Evolutionary conservation across 2,797 vertebrate genomes (phyloP).

Genomic region (Ispidina picta): DNA sequence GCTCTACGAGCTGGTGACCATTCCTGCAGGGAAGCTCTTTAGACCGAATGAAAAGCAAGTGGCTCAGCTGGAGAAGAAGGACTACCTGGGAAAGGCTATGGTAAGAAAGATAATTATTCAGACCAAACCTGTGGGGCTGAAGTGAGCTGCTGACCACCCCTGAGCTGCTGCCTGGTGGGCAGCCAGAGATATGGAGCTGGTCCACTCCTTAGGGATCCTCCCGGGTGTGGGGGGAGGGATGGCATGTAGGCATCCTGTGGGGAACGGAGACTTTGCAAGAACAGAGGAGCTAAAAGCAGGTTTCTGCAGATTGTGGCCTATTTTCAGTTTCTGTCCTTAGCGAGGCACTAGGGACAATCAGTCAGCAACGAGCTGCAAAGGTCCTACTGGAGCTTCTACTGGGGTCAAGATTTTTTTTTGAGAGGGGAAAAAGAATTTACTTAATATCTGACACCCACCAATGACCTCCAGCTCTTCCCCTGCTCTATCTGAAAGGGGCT

Average conservation of each 20-base stretch:
- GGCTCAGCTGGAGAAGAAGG: slow-evolving; percentile 94
- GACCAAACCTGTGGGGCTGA: background rate
- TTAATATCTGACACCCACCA: background rate
- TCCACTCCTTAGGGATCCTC: background rate
- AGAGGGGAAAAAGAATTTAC: background rate
- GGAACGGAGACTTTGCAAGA: background rate
- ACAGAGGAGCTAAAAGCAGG: background rate
- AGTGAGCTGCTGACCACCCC: background rate
- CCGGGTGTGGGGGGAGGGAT: background rate
- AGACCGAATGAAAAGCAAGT: slow-evolving; percentile 93
- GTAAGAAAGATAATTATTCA: slow-evolving; percentile 71
- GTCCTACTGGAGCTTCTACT: background rate
- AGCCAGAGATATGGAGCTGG: background rate
- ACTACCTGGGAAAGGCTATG: slow-evolving; percentile 95
- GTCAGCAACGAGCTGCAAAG: background rate
- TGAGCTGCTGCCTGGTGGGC: background rate
- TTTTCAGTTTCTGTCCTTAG: background rate
- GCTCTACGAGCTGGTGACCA: slow-evolving; percentile 81
- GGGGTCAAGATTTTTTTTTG: background rate
- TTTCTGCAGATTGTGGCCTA: background rate
- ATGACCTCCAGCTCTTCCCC: background rate
- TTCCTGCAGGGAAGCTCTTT: slow-evolving; percentile 85
- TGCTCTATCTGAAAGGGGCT: background rate
- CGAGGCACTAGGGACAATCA: background rate
- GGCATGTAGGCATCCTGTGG: rapidly evolving